These are phyloP conservation scores for Mobula hypostoma DNA, from an alignment of 2,113 vertebrate genomes.

Conservation along the genomic window DNA sequence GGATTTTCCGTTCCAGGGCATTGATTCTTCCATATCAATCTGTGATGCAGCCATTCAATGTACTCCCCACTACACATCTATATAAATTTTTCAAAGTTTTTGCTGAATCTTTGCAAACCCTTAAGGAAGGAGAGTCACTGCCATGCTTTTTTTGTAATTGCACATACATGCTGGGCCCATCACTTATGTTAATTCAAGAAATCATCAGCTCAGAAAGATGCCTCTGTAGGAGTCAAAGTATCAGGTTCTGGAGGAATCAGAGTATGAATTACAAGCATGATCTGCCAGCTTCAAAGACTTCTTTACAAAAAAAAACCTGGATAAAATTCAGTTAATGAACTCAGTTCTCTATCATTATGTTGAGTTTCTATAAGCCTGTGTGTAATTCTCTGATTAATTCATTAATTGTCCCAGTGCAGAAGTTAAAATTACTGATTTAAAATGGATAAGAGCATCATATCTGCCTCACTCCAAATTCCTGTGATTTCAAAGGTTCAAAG, in stretches of 20 bases:
- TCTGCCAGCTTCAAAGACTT: neutral
- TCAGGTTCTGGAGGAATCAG: neutral
- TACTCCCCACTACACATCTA: too few relatives aligned
- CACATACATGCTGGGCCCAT: too few relatives aligned
- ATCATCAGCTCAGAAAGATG: neutral
- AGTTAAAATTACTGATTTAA: neutral
- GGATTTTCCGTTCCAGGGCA: too few relatives aligned
- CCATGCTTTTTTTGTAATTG: too few relatives aligned
- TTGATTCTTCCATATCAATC: too few relatives aligned
- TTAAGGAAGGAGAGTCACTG: too few relatives aligned
- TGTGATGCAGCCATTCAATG: too few relatives aligned
- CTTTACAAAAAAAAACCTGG: neutral
- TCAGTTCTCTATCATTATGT: neutral
- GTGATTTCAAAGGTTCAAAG: too few relatives aligned
- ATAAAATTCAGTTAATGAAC: neutral
- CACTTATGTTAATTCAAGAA: neutral
- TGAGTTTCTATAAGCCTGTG: neutral
- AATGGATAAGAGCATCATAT: neutral
- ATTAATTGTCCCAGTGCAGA: neutral
- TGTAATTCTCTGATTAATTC: neutral
- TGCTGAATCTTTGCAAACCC: too few relatives aligned
- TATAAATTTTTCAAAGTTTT: too few relatives aligned
- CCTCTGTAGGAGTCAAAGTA: neutral
- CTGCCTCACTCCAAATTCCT: neutral
- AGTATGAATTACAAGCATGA: neutral